Evolutionary conservation across 2,113 vertebrate species (phyloP).

Genomic region (Cranoglanis bouderius): DNA sequence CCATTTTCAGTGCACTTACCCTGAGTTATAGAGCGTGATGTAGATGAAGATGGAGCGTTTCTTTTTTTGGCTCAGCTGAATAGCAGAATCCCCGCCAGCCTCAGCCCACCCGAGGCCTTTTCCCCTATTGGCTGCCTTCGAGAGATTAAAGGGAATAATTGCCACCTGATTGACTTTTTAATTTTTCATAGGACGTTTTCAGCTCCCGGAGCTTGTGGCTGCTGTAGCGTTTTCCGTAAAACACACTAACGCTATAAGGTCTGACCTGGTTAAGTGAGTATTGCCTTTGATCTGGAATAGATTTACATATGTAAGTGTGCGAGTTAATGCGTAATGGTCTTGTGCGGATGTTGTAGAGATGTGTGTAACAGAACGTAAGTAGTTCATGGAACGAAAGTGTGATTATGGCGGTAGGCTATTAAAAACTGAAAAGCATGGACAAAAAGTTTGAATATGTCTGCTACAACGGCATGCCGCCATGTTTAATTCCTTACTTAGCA

Average conservation of each 20-base stretch:
- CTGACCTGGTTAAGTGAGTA: slow-evolving; percentile 66
- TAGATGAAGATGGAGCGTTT: slow-evolving; percentile 58
- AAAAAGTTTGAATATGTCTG: background rate
- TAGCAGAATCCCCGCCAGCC: slow-evolving; percentile 66
- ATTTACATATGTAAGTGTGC: slow-evolving; percentile 40
- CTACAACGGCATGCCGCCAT: background rate
- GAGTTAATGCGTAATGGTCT: slow-evolving; percentile 7
- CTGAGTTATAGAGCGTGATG: slow-evolving; percentile 67
- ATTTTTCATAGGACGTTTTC: slow-evolving; percentile 70
- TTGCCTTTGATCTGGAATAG: slow-evolving; percentile 52
- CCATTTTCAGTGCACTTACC: slow-evolving; percentile 55
- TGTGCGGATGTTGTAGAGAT: slow-evolving; percentile 1
- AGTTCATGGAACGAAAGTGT: background rate
- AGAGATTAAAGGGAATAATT: slow-evolving; percentile 82
- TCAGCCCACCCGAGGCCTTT: slow-evolving; percentile 66
- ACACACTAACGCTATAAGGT: slow-evolving; percentile 68
- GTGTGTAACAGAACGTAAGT: slow-evolving; percentile 10
- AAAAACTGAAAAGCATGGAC: background rate
- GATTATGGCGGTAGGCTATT: background rate
- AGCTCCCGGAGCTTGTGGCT: slow-evolving; percentile 70
- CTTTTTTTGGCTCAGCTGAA: slow-evolving; percentile 55
- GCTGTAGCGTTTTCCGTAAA: slow-evolving; percentile 62
- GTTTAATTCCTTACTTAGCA: background rate
- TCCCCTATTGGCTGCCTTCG: slow-evolving; percentile 75
- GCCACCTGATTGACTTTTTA: slow-evolving; percentile 79